Base-by-base conservation (phyloP, 2,113 vertebrate genomes). In the Dicentrarchus labrax region DNA sequence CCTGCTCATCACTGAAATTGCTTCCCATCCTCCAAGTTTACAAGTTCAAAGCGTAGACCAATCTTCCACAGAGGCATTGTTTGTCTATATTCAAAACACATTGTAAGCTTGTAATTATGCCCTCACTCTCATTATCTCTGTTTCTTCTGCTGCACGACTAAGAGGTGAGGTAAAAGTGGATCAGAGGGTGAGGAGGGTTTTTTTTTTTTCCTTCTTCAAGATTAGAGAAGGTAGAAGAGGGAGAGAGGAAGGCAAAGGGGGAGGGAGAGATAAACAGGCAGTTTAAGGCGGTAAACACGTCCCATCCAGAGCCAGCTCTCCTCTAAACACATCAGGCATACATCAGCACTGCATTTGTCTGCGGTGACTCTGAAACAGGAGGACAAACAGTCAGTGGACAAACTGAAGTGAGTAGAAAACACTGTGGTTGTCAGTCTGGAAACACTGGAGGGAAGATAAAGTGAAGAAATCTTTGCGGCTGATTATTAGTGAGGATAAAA, bases 241-340 rank as follows among this genome's bases (percentile, higher is more conserved):
- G 76, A 78, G 73, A 77, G 62, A 82, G 80, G 79, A 83, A 83
- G 82, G 75, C 62, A 73, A 75, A 65, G 83, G 47, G 83, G 88
- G 83, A 80, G 78, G 82, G 80, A 83, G 80, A 88, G 81, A 91
- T 93, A 95, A 92, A 92, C 91, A 91, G 64, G 41, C 60, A 71
- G 73, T 61, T 67, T 45, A 8, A 79, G 79, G 80, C 69, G 39
- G 88, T 94, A 93, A 93, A 95, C 92, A 93, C 82, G n/a, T 75
- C 83, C 57, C 43, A 19, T 65, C 51, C 64, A 60, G 56, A 88
- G 88, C 57, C 75, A 69, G 80, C 39, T 66, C 61, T 85, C 73
- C 5, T 90, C 91, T 77, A 83, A 92, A 90, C 90, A 90, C 79
- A 60, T 57, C 82, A 43, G 82, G 38, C 79, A 38, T 61, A 86